These are phyloP conservation scores for Echiichthys vipera DNA, from an alignment of 2,797 vertebrate genomes.

Conservation along the genomic window DNA sequence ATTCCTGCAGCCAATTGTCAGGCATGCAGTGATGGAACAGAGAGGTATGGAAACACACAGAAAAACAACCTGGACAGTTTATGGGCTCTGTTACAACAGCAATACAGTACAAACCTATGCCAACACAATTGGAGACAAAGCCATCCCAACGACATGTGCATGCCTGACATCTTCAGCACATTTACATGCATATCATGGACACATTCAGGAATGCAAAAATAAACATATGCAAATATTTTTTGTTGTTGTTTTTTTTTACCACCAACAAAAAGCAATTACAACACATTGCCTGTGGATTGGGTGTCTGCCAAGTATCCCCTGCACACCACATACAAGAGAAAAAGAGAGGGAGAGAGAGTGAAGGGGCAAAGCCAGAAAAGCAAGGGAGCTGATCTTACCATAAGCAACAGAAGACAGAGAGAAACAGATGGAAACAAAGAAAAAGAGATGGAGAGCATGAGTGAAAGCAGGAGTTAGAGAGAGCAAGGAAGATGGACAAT, in stretches of 20 bases:
- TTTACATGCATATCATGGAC: background rate
- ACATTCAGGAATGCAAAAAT: constrained; percentile 21
- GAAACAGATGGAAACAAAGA: constrained; percentile 47
- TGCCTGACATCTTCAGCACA: constrained; percentile 5
- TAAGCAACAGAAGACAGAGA: constrained; percentile 46
- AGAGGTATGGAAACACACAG: constrained; percentile 2
- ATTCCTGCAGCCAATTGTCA: constrained; percentile 36
- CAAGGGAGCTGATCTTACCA: constrained; percentile 27
- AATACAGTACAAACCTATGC: background rate
- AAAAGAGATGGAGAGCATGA: constrained; percentile 14
- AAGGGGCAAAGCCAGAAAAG: constrained; percentile 22
- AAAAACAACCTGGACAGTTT: background rate
- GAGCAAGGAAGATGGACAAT: constrained; percentile 47
- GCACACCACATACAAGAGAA: constrained; percentile 29
- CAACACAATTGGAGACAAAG: constrained; percentile 13
- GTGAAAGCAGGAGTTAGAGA: constrained; percentile 26
- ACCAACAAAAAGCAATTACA: constrained; percentile 77
- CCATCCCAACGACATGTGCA: background rate
- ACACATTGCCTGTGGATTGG: constrained; percentile 66
- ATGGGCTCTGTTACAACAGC: background rate
- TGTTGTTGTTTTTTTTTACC: constrained; percentile 22
- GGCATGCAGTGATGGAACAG: constrained; percentile 26
- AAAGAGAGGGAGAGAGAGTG: constrained; percentile 6
- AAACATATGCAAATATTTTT: constrained; percentile 34
- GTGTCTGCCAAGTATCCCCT: constrained; percentile 64